Evolutionary conservation across 2,797 vertebrate species (phyloP), one percentile per base, ranked within the genome.

Genomic region (Oryzias dopingdopingensis): DNA sequence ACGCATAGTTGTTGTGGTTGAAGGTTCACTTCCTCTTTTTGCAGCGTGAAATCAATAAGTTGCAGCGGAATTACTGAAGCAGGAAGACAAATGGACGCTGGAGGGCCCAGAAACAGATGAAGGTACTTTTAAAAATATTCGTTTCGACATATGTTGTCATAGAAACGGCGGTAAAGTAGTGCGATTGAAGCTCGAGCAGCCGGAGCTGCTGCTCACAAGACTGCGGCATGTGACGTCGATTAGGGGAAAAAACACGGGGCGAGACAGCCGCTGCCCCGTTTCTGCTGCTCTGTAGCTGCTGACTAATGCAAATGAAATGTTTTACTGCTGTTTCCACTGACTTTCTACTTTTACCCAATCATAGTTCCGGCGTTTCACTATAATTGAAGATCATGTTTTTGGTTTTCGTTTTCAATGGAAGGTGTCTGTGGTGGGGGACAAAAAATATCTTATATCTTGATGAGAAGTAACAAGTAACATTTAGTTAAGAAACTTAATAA

Each of bases 191-290:
- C 32, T 37, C 10, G 29, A 51, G 14, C 3, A 16, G 0, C 46
- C 41, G 47, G 29, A 54, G 59, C 54, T 23, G 65, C 76, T 52
- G 59, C 77, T 88, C 88, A 84, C 85, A 77, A 86, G 85, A 87
- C 81, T 54, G 74, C 49, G 17, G 73, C 88, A 90, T 89, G 88
- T 90, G 88, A 90, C 83, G 77, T 80, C 60, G 77, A 88, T 90
- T 83, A 88, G 56, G 61, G 44, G 17, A 10, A 44, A 7, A 20
- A 54, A 32, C 57, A 26, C 18, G 29, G 37, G 26, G 12, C 32
- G 10, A 6, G 10, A 49, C 41, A 24, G 5, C 20, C 37, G 22
- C 37, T 49, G 57, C 43, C 45, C 56, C 26, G 52, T 15, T 43
- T 42, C 43, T 53, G 60, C 61, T 23, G 6, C 18, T n/a, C n/a